Evolutionary conservation across 1,140 invertebrate genomes (phyloP).

Genomic region (Thaumatotibia leucotreta): DNA sequence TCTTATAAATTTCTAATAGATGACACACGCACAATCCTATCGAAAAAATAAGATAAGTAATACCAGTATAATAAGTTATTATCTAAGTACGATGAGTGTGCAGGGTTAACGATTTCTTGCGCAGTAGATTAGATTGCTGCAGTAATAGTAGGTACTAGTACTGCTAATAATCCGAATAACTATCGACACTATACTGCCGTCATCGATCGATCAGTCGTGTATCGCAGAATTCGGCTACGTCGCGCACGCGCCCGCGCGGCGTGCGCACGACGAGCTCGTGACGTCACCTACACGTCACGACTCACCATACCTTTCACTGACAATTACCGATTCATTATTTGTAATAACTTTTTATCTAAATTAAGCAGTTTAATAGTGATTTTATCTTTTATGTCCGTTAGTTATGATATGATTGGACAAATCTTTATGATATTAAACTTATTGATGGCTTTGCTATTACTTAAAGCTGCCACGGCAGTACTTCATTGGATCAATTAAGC

Average conservation of each 20-base stretch:
- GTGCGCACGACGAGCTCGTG: slow-evolving; percentile 6
- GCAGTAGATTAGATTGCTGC: too few relatives aligned
- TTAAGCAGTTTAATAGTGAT: slow-evolving; percentile 10
- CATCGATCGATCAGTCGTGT: neutral
- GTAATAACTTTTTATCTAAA: slow-evolving; percentile 12
- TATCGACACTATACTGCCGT: neutral
- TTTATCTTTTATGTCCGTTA: neutral
- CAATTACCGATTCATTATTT: slow-evolving; percentile 10
- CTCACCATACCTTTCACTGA: neutral
- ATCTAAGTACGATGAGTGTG: too few relatives aligned
- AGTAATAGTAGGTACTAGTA: too few relatives aligned
- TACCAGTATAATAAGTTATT: too few relatives aligned
- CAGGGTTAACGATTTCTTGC: too few relatives aligned
- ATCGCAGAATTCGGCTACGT: slow-evolving; percentile 5
- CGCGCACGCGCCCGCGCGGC: slow-evolving; percentile 1
- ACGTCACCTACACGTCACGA: slow-evolving; percentile 9
- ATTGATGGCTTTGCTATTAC: too few relatives aligned
- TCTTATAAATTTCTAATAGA: too few relatives aligned
- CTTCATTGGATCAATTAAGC: too few relatives aligned
- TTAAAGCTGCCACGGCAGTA: too few relatives aligned
- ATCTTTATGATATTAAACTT: neutral
- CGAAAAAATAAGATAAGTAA: too few relatives aligned
- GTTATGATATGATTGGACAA: slow-evolving; percentile 4
- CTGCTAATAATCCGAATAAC: too few relatives aligned
- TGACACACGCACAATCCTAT: too few relatives aligned